Evolutionary conservation across 1,140 invertebrate species (phyloP).

Genomic region (Orius insidiosus): DNA sequence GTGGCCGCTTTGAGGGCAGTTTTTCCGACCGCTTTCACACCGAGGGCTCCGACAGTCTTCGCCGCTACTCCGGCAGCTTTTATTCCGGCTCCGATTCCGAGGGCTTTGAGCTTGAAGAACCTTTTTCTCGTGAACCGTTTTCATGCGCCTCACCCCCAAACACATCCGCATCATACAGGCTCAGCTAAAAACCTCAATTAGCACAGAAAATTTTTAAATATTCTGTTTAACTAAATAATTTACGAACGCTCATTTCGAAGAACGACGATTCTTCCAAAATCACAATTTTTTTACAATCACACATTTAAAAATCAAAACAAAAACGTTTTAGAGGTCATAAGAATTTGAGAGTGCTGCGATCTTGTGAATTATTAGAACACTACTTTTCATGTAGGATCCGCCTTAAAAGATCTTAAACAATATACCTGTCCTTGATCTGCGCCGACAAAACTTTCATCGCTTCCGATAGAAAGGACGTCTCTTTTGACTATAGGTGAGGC

Average conservation of each 20-base stretch:
- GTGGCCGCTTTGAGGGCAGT: constrained; percentile 13
- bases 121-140: constrained; percentile 13
- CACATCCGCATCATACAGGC: constrained; percentile 12
- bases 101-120: constrained; percentile 8
- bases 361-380: too few species aligned
- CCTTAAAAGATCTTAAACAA: too few species aligned
- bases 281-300: too few species aligned
- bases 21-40: constrained; percentile 5
- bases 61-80: constrained; percentile 2
- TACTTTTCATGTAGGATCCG: neutral
- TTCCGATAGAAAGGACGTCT: constrained; percentile 1
- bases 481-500: constrained; percentile 7
- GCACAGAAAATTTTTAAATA: too few species aligned
- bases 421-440: constrained; percentile 3
- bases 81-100: neutral
- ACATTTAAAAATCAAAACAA: too few species aligned
- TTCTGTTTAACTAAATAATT: too few species aligned
- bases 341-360: too few species aligned
- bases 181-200: neutral
- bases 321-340: too few species aligned
- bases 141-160: constrained; percentile 14
- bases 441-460: neutral
- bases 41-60: neutral
- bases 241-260: too few species aligned
- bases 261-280: neutral